A percentile compares a stretch with the other conserved stretches of the same genome.
phyloP scores from a whole-genome alignment of 2,113 vertebrate genomes.

The Burhinus bistriatus region DNA sequence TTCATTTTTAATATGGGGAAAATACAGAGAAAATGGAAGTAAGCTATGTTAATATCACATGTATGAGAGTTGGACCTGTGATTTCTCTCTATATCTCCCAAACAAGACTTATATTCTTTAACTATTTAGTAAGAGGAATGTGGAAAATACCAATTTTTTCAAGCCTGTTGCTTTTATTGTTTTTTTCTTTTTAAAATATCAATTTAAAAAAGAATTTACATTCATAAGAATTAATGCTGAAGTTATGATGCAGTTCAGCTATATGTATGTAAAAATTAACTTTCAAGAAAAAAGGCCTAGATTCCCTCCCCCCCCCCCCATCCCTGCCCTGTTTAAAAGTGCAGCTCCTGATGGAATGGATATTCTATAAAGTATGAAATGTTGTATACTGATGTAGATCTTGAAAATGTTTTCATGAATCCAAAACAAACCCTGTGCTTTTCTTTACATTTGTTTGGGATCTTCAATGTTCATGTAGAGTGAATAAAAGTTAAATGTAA shows the following conservation, averaged over 20 bases:
- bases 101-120: not conserved
- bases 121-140: not conserved
- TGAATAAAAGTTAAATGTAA: not conserved
- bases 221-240: not conserved
- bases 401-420: not conserved
- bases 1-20: not conserved
- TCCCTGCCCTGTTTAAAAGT: not conserved
- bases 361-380: not conserved
- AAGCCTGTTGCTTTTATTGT: not conserved
- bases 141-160: not conserved
- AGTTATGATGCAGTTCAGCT: not conserved
- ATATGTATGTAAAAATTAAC: not conserved
- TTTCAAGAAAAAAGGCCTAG: not conserved
- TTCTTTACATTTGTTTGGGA: not conserved
- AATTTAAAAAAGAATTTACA: fast-evolving
- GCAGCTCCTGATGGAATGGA: not conserved
- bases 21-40: not conserved
- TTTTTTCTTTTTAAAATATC: not conserved
- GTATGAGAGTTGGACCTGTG: not conserved
- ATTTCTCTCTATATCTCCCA: not conserved
- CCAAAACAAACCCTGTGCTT: not conserved
- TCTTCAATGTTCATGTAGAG: fast-evolving
- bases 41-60: not conserved
- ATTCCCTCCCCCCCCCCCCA: fast-evolving
- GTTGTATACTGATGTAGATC: not conserved